Evolutionary conservation across 2,888 invertebrate genomes (phyloP), one percentile per base, ranked within the genome.

Genomic region (Acleris sparsana): DNA sequence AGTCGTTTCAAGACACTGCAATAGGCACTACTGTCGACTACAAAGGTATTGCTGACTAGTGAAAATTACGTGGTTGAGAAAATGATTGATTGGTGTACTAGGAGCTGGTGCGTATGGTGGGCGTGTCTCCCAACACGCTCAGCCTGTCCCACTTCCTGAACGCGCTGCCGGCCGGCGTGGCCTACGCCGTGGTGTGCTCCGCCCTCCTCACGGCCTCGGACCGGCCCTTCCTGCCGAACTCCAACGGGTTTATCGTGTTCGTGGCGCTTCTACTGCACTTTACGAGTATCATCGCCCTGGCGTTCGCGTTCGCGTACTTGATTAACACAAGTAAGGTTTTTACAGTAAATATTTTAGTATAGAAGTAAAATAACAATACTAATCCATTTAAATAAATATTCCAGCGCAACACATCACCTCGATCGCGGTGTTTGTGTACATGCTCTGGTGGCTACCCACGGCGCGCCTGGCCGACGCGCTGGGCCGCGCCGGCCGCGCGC

Each of bases 51-150:
- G 9, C 9, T 33, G 33, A 7, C 33, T 9, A 9, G 9, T 33
- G 9, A 33, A 9, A 9, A 33, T 33, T 0, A 33, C 9, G 9
- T 33, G 9, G 33, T 33, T 33, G 33, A 9, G 33, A 33, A 33
- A 33, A 2, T 33, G 33, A 33, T 33, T 9, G 9, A 2, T 6
- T 6, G 25, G 9, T 33, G 9, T 33, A 9, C 6, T 18, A 96
- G 96, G 96, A 96, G 84, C 93, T 96, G 25, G 94, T 96, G 93
- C 95, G 95, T 85, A 95, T 96, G 94, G 95, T 95, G 89, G 97
- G 97, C 0, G 89, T 97, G 62, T 93, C 94, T 20, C 92, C 93
- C 52, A 94, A 94, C 89, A 84, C 94, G 70, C 93, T 96, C 62
- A 95, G 95, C 93, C 22, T 93, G 3, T 95, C 95, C 0, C 96